Base-by-base conservation (phyloP, 2,797 vertebrate species). In the Sternotherus odoratus region DNA sequence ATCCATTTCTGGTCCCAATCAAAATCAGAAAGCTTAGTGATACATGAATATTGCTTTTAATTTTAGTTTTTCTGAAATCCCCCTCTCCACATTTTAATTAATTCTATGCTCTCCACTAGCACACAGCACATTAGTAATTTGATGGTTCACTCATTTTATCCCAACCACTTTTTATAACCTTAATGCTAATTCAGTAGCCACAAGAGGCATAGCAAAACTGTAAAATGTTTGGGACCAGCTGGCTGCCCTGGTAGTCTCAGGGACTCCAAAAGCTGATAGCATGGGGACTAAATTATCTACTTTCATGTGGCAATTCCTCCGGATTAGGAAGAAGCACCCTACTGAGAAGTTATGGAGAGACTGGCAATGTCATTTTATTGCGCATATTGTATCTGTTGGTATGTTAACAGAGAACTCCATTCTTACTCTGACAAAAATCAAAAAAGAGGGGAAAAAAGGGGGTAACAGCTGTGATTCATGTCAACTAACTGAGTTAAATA, bases 101-200 rank as follows among this genome's bases (percentile, higher is more conserved):
- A 43, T 89, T 83, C 89, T 11, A 2, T 72, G 3, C 13, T 87
- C 6, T 30, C 69, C 43, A 26, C 0, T 54, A 2, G 50, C 56
- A 5, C 84, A 17, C 2, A 72, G 69, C 84, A 84, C 74, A 56
- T 87, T 5, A 51, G 16, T 6, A 88, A 5, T 21, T 11, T 56
- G 1, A 50, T 36, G 13, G 54, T 4, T 74, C 46, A 48, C 46
- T 56, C 5, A 49, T 69, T 81, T 83, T 16, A 86, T 83, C 13
- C 11, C n/a, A 8, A n/a, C 19, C 0, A 3, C 51, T 82, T 87
- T 69, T 50, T 1, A 5, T 82, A 90, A 50, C 2, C 0, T 0
- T 43, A 11, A 2, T 53, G 53, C 2, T 9, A 87, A 28, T 60
- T 66, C 33, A 75, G 6, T 4, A 88, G 24, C 60, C 28, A 85